Evolutionary conservation across 2,888 invertebrate species (phyloP), one percentile per base, ranked within the genome.

Genomic region (Scotopteryx bipunctaria): DNA sequence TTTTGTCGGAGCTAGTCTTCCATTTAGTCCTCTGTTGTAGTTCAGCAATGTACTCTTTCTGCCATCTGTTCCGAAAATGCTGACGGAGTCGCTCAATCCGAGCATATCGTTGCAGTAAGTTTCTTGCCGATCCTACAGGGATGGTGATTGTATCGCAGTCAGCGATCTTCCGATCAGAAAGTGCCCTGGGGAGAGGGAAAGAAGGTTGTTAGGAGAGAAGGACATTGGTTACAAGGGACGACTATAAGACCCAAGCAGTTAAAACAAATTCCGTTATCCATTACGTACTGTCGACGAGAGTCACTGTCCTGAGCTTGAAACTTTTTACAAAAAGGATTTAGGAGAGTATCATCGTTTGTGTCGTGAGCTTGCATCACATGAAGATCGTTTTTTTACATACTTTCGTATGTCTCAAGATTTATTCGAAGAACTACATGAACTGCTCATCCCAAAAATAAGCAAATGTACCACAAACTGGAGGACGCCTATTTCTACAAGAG

Each of bases 331-430:
- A 46, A 27, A 45, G 29, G 40, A 41, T 23, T 45, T 40, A 29
- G 51, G 51, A 40, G 45, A 52, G 15, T 52, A 45, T 45, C 45
- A 52, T 45, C 51, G 45, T 16, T 41, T 52, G 40, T 45, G 45
- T 25, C 35, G 43, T 8, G 43, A 44, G 35, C 35, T 44, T 33
- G 33, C 33, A 35, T 44, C 43, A 25, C 41, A 35, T 41, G 52
- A 52, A 52, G 45, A 52, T 52, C 52, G 52, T 45, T 52, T 45
- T 45, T 40, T 33, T 33, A 19, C 19, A 19, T 45, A 52, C 45
- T 45, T 52, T 45, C 52, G 45, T 40, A 52, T 52, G 45, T 41
- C 45, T 33, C 33, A 51, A 33, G 45, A 36, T 35, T 52, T 35
- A 35, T 52, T 45, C 11, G 41, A 52, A 52, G 41, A 52, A 52